These are phyloP conservation scores for Gymnorhina tibicen DNA, from an alignment of 2,113 vertebrate genomes.

Conservation along the genomic window DNA sequence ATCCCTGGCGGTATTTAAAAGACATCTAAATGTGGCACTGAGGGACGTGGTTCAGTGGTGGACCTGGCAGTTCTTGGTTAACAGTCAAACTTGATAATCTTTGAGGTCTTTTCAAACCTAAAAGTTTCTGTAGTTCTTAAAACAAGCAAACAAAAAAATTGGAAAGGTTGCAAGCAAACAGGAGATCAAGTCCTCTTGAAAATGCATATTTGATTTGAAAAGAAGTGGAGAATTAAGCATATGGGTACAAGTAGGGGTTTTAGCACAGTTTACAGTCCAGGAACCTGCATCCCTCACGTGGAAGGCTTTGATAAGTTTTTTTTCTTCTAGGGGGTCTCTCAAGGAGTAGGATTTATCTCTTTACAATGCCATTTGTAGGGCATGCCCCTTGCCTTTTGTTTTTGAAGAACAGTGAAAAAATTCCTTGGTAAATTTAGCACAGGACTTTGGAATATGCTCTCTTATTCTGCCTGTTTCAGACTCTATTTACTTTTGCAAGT, in stretches of 20 bases:
- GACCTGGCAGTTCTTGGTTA: neutral
- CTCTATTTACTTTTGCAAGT: neutral
- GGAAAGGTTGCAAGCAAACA: neutral
- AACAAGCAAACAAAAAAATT: neutral
- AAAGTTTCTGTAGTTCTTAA: neutral
- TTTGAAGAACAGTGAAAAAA: neutral
- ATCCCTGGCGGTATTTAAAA: neutral
- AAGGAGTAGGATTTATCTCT: neutral
- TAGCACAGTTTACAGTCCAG: neutral
- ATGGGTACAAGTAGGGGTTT: neutral
- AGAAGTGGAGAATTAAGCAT: neutral
- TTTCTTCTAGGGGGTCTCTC: neutral
- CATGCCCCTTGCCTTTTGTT: neutral
- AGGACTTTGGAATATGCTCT: neutral
- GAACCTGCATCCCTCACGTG: accelerated
- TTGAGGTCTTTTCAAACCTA: neutral
- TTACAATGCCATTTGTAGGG: neutral
- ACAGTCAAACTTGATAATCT: neutral
- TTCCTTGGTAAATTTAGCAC: neutral
- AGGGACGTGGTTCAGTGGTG: neutral
- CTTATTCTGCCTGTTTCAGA: neutral
- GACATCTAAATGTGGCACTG: neutral
- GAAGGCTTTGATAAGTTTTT: neutral
- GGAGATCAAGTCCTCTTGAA: neutral
- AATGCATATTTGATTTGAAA: neutral